Percentiles rank a stretch among this genome's conserved stretches.
Conservation (phyloP, 2,888 invertebrate species). For the Chironomus tentans region DNA sequence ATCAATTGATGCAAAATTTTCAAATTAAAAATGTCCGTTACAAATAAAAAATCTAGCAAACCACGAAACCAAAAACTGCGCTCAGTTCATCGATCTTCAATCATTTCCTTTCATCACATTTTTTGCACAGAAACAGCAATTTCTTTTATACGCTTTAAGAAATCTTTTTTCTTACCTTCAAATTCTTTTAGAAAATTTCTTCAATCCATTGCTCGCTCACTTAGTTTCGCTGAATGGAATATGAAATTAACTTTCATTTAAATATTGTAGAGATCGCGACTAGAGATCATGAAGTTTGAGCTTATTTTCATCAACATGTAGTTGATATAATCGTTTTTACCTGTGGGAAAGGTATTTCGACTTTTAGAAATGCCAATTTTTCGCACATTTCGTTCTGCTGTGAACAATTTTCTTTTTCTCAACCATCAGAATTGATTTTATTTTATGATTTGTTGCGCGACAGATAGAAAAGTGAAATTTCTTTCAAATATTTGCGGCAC, state of each 20-base stretch:
- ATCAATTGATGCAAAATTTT: too few relatives aligned
- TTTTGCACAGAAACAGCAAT: background rate
- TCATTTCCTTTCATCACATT: too few relatives aligned
- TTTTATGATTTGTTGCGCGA: too few relatives aligned
- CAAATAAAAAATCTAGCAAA: too few relatives aligned
- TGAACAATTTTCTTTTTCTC: too few relatives aligned
- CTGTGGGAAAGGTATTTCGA: too few relatives aligned
- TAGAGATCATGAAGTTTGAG: background rate
- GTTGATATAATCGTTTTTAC: background rate
- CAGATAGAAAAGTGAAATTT: too few relatives aligned
- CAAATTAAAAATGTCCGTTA: too few relatives aligned
- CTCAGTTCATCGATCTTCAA: too few relatives aligned
- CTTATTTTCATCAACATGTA: background rate
- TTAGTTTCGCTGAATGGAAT: background rate
- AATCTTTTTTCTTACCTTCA: background rate
- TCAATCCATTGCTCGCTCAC: background rate
- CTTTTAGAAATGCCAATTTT: background rate
- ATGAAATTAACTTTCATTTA: slow-evolving; percentile 20
- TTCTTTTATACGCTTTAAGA: background rate
- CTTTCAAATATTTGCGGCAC: too few relatives aligned
- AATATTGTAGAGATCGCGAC: slow-evolving; percentile 10
- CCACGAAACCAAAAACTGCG: too few relatives aligned
- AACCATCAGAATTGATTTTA: too few relatives aligned
- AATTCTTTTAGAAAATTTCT: background rate
- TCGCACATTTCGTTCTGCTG: background rate